Evolutionary conservation across 2,797 vertebrate genomes (phyloP).

Genomic region (Gallinago nigripennis): DNA sequence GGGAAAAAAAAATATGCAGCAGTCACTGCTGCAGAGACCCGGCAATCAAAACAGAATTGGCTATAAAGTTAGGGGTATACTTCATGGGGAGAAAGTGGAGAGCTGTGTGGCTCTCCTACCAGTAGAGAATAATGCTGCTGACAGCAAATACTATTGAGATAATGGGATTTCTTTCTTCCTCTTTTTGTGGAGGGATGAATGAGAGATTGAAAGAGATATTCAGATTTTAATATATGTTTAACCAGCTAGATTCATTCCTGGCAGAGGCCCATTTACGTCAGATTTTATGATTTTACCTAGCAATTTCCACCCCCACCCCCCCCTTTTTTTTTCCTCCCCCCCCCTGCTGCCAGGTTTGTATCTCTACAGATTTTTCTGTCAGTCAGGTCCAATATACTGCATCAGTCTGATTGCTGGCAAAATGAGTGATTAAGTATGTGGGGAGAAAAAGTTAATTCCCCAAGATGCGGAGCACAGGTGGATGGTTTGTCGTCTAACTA

Average conservation of each 20-base stretch:
- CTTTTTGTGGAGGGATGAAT: slow-evolving; percentile 18
- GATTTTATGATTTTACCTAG: background rate
- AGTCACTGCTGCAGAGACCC: background rate
- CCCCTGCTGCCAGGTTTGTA: background rate
- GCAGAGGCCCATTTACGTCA: background rate
- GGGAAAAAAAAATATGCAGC: background rate
- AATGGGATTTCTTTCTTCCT: slow-evolving; percentile 18
- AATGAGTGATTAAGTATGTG: background rate
- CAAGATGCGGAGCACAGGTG: background rate
- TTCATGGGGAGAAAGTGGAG: background rate
- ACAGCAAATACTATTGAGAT: slow-evolving; percentile 12
- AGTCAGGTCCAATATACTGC: accelerated
- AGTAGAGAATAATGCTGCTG: background rate
- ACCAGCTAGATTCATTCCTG: background rate
- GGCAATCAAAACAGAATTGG: slow-evolving; percentile 6
- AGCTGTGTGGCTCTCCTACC: background rate
- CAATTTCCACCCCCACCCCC: background rate
- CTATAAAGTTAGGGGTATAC: background rate
- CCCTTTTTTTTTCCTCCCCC: background rate
- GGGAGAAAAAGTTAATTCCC: background rate
- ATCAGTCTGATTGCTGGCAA: background rate
- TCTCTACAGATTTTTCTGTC: background rate
- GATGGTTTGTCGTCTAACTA: background rate
- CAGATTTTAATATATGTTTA: slow-evolving; percentile 27
- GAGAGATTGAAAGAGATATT: slow-evolving; percentile 19